phyloP scores from a whole-genome alignment of 2,113 vertebrate species.

The Ctenomys sociabilis region DNA sequence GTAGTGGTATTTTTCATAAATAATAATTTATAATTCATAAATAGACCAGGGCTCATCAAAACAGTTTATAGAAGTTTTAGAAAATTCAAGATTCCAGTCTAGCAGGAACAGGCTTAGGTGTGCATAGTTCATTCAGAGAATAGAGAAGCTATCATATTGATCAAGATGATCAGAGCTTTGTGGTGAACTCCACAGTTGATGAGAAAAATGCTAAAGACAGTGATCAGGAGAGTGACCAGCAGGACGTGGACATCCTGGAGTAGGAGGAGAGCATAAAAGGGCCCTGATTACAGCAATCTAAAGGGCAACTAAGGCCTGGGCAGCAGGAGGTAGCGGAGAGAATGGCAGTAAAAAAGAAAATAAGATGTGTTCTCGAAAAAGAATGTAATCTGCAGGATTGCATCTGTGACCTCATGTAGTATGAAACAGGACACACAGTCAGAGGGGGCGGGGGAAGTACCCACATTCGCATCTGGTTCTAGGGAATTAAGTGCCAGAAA shows the following conservation, averaged over 20 bases:
- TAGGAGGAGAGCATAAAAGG: background rate
- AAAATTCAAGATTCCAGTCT: background rate
- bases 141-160: background rate
- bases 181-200: background rate
- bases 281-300: background rate
- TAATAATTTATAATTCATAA: background rate
- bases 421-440: background rate
- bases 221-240: background rate
- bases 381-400: background rate
- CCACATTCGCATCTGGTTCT: background rate
- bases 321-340: accelerated
- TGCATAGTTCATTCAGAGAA: background rate
- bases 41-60: background rate
- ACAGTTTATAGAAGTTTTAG: background rate
- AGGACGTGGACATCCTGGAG: background rate
- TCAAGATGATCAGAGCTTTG: background rate
- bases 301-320: background rate
- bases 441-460: background rate
- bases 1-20: background rate
- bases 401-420: background rate
- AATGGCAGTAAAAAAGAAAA: background rate
- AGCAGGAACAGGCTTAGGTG: background rate
- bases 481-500: background rate
- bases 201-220: background rate
- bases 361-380: background rate